phyloP scores from a whole-genome alignment of 2,113 vertebrate species.

The Euleptes europaea region DNA sequence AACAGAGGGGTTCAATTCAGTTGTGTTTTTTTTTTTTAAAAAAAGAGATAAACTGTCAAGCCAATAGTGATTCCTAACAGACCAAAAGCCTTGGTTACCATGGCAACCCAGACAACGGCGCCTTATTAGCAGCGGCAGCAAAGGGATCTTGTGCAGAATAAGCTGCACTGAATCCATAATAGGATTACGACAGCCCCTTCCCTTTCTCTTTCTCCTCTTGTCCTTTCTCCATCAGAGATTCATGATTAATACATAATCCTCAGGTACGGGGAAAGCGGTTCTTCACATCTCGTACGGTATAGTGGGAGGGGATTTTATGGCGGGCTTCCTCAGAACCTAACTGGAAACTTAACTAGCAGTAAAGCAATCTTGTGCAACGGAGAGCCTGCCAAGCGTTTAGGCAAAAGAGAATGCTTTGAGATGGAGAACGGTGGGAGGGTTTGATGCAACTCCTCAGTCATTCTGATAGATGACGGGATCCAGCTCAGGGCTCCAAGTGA shows the following conservation, averaged over 20 bases:
- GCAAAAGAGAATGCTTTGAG: neutral
- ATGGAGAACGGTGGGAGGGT: neutral
- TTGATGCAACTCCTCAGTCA: neutral
- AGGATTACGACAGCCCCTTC: slow-evolving; percentile 14
- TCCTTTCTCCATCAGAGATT: slow-evolving; percentile 4
- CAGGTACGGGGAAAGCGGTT: neutral
- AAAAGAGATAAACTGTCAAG: neutral
- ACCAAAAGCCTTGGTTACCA: slow-evolving; percentile 65
- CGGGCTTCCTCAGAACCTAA: neutral
- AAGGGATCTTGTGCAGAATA: slow-evolving; percentile 23
- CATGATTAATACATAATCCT: neutral
- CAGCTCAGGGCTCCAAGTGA: neutral
- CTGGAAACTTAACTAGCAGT: neutral
- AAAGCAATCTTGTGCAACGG: neutral
- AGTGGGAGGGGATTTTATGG: neutral
- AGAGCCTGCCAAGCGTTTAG: neutral
- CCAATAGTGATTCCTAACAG: slow-evolving; percentile 32
- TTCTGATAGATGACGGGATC: neutral
- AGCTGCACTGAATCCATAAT: neutral
- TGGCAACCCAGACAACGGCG: slow-evolving; percentile 62
- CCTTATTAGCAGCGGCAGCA: slow-evolving; percentile 31
- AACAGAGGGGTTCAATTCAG: neutral
- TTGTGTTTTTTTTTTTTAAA: neutral
- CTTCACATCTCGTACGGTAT: fast-evolving
- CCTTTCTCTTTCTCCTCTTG: neutral